These are phyloP conservation scores for Tragopan temminckii DNA, from an alignment of 2,797 vertebrate species.

Conservation along the genomic window DNA sequence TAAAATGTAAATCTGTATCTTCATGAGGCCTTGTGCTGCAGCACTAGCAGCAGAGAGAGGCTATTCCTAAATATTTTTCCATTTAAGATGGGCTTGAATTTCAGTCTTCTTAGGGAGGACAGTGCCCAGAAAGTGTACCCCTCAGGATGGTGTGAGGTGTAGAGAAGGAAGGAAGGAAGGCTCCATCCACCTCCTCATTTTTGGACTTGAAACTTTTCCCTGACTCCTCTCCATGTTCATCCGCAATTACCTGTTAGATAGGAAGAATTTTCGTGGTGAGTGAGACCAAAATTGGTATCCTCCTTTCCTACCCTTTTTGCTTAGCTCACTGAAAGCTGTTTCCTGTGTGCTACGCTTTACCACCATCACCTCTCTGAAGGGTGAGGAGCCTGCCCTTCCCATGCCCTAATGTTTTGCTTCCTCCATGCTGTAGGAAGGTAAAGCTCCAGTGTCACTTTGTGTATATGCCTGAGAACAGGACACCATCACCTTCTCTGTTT, in stretches of 20 bases:
- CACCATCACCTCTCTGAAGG: not conserved
- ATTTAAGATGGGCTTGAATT: not conserved
- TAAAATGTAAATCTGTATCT: not conserved
- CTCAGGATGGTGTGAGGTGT: accelerated
- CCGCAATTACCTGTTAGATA: not conserved
- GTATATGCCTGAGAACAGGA: not conserved
- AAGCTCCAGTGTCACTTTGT: not conserved
- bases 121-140: not conserved
- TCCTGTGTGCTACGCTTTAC: accelerated
- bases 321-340: not conserved
- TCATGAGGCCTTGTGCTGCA: not conserved
- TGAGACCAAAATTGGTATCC: not conserved
- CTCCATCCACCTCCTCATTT: not conserved
- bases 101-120: not conserved
- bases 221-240: not conserved
- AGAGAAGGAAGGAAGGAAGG: not conserved
- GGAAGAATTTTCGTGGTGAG: not conserved
- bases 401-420: not conserved
- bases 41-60: not conserved
- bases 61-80: not conserved
- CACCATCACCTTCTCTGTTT: not conserved
- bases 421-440: not conserved
- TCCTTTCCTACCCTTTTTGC: not conserved
- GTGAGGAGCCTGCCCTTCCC: not conserved
- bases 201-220: not conserved